Base-by-base conservation (phyloP, 2,113 vertebrate species). In the Hymenochirus boettgeri region DNA sequence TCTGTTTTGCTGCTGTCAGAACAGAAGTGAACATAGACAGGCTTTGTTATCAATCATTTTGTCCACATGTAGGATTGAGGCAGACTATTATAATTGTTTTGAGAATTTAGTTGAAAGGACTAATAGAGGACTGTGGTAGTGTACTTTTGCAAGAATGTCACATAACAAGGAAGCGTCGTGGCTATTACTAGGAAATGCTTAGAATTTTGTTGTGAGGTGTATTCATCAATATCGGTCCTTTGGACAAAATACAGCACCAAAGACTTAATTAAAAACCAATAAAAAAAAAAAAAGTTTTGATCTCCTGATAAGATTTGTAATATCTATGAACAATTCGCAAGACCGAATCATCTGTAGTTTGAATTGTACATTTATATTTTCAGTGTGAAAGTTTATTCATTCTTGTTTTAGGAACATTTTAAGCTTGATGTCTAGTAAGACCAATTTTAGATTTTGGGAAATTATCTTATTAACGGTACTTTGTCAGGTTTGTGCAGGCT, bases 21-120 rank as follows among this genome's bases (percentile, higher is more conserved):
- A 84, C 80, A 82, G 83, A 88, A 82, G 83, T 83, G 78, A 87
- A 89, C 88, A 84, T 85, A 87, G 87, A 83, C 83, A 87, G 88
- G 86, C 89, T 86, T 88, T 89, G 85, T 90, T 91, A 94, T 95
- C 93, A 92, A 90, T 96, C 92, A 92, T 81, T 75, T 75, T 72
- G 75, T 81, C 75, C 82, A 39, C 0, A 75, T 80, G 79, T 82
- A 78, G 81, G 82, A 81, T 76, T 76, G 80, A 73, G 74, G 73
- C 65, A 72, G 74, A 70, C 80, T 79, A 70, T 75, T 84, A 72
- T 81, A 82, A 87, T 79, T 84, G 78, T 83, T 84, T 81, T 82
- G 80, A 90, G 85, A 76, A 78, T 82, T 86, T 65, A 2, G 47
- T 79, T 73, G 76, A 79, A 62, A 69, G 72, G 80, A 74, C 73